A percentile compares a stretch with the other conserved stretches of the same genome.
Evolutionary conservation across 2,888 invertebrate species (phyloP).

Genomic region (Ormia ochracea): DNA sequence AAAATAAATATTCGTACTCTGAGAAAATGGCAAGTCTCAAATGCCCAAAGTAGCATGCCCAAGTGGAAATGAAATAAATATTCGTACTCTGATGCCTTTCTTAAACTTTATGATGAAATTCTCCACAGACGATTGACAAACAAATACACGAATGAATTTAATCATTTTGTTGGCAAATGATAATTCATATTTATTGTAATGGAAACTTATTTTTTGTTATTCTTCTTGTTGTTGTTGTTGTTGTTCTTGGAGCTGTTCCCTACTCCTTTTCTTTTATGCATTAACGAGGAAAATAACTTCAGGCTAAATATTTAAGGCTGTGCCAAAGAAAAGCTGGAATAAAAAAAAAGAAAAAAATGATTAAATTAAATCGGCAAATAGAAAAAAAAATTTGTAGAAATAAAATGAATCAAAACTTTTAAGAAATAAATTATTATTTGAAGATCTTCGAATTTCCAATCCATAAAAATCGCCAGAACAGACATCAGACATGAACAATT

Average conservation of each 20-base stretch:
- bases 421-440: no score
- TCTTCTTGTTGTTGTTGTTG: no score
- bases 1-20: no score
- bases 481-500: no score
- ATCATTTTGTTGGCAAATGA: constrained; percentile 49
- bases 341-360: constrained; percentile 14
- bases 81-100: not conserved
- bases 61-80: not conserved
- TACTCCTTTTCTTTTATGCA: not conserved
- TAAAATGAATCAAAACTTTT: no score
- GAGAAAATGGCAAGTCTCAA: no score
- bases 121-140: constrained; percentile 50
- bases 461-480: no score
- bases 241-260: not conserved
- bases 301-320: constrained; percentile 39
- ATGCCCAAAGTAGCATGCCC: not conserved
- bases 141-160: constrained; percentile 54
- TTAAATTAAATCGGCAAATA: constrained; percentile 21
- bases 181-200: constrained; percentile 60
- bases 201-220: constrained; percentile 46
- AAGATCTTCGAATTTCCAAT: no score
- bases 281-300: constrained; percentile 29
- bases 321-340: not conserved
- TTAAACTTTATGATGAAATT: constrained; percentile 29
- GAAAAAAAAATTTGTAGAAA: not conserved